Percentiles rank a stretch among this genome's conserved stretches.
Conservation (phyloP, 1,140 invertebrate genomes). For the Euwallacea similis region DNA sequence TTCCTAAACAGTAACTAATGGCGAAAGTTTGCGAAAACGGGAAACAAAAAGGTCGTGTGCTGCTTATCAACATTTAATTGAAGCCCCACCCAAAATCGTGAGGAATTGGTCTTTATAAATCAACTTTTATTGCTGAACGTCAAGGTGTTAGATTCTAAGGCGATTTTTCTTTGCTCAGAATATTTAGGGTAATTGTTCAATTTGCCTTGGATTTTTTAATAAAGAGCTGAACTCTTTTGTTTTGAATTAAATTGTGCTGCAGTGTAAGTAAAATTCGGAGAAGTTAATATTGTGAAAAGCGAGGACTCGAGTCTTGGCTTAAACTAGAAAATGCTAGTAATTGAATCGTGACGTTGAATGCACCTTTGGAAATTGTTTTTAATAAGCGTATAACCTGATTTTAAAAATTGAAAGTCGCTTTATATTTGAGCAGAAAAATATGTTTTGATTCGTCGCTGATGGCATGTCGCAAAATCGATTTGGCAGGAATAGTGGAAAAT, state of each 20-base stretch:
- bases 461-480: constrained; percentile 5
- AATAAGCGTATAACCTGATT: constrained; percentile 13
- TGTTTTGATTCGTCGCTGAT: background rate
- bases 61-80: background rate
- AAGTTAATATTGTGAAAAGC: constrained; percentile 11
- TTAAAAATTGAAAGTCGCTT: constrained; percentile 2
- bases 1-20: constrained; percentile 3
- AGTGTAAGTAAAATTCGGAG: constrained; percentile 10
- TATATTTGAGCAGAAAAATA: background rate
- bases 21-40: constrained; percentile 12
- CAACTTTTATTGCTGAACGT: too few relatives aligned
- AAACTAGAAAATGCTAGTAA: constrained; percentile 9
- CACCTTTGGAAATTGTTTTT: constrained; percentile 13
- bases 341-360: constrained; percentile 15
- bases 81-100: background rate
- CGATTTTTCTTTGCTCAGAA: background rate
- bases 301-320: constrained; percentile 9
- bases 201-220: constrained; percentile 9
- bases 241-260: constrained; percentile 10
- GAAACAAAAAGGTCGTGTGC: constrained; percentile 8
- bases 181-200: background rate
- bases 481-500: constrained; percentile 9
- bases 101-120: too few relatives aligned
- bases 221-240: constrained; percentile 1
- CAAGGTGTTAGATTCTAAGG: background rate